These are phyloP conservation scores for Stratiolaelaps scimitus DNA, from an alignment of 1,140 invertebrate genomes.

Conservation along the genomic window DNA sequence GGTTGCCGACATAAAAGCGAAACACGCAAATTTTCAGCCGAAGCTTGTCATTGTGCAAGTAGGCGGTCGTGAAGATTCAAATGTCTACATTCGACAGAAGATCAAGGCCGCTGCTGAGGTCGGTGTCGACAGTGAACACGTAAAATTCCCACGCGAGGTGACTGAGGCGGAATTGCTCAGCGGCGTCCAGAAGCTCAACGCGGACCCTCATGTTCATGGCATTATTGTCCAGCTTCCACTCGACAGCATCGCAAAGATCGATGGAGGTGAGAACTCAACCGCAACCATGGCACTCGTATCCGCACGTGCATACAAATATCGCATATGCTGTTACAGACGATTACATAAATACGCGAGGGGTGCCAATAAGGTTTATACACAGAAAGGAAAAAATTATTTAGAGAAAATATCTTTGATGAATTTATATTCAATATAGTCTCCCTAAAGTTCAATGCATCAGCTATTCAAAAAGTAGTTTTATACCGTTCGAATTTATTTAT, in stretches of 20 bases:
- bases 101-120: conserved; percentile 79
- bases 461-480: too few relatives aligned
- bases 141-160: conserved; percentile 63
- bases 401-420: too few relatives aligned
- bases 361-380: too few relatives aligned
- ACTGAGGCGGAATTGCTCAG: conserved; percentile 67
- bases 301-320: too few relatives aligned
- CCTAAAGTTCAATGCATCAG: too few relatives aligned
- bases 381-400: too few relatives aligned
- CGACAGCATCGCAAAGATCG: conserved; percentile 7
- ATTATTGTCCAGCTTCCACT: conserved; percentile 63
- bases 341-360: too few relatives aligned
- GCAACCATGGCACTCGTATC: too few relatives aligned
- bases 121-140: conserved; percentile 67
- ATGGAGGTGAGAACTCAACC: conserved; percentile 29
- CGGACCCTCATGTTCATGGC: conserved; percentile 70
- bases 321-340: too few relatives aligned
- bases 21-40: conserved; percentile 22
- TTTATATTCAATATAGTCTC: too few relatives aligned
- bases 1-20: conserved; percentile 19
- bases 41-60: conserved; percentile 48
- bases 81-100: conserved; percentile 97
- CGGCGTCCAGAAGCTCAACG: conserved; percentile 63
- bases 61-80: conserved; percentile 89
- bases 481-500: too few relatives aligned